A percentile compares a stretch with the other conserved stretches of the same genome.
phyloP scores from a whole-genome alignment of 2,113 vertebrate genomes.

The Chrysemys picta region DNA sequence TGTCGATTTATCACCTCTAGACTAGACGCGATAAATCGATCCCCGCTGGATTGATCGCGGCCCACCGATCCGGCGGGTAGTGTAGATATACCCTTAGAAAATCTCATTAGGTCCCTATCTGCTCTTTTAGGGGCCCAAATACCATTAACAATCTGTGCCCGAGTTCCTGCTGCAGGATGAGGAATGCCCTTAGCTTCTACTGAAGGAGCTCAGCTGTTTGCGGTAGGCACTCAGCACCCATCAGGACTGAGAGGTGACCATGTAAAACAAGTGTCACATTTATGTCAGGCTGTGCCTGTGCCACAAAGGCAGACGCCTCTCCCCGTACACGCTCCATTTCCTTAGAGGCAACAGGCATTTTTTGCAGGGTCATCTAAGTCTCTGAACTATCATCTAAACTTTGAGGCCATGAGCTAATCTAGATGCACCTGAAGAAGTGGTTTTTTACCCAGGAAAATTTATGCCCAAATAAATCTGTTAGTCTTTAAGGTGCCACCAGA shows the following conservation, averaged over 20 bases:
- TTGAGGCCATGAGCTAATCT: neutral
- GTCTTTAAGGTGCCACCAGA: too few species aligned
- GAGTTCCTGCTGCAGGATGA: neutral
- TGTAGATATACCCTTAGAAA: neutral
- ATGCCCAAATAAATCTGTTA: too few species aligned
- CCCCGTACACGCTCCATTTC: neutral
- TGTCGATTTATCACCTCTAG: too few species aligned
- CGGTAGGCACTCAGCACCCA: rapidly evolving
- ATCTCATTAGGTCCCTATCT: neutral
- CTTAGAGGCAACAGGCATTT: neutral
- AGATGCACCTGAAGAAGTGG: neutral
- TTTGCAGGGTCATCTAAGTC: neutral
- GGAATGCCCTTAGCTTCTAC: neutral
- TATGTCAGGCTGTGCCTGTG: neutral
- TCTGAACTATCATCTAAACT: neutral
- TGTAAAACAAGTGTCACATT: neutral
- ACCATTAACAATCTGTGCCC: neutral
- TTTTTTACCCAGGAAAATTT: too few species aligned
- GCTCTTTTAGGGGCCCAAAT: neutral
- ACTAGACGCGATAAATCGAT: too few species aligned
- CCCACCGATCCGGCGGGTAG: too few species aligned
- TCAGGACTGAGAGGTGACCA: neutral
- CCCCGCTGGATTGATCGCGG: too few species aligned
- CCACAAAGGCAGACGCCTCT: neutral
- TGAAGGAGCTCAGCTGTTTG: neutral